Conservation (phyloP, 1,140 invertebrate species). For the Streblospio benedicti region DNA sequence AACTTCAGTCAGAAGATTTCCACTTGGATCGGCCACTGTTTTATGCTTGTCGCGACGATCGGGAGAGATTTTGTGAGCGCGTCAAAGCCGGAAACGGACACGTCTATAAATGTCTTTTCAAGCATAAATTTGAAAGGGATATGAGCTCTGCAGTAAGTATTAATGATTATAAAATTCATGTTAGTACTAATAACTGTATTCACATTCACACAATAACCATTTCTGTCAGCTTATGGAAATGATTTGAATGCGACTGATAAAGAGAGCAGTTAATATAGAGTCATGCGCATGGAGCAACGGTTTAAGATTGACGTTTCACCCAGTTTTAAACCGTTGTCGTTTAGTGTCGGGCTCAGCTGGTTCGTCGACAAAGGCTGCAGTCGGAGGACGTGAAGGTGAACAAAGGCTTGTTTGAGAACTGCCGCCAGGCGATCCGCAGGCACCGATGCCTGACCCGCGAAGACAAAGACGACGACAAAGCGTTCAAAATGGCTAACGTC, state of each 20-base stretch:
- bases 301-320: too few relatives aligned
- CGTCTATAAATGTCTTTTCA: constrained; percentile 79
- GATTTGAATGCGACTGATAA: too few relatives aligned
- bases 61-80: constrained; percentile 55
- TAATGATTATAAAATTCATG: background rate
- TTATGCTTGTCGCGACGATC: constrained; percentile 78
- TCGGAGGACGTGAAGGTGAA: constrained; percentile 84
- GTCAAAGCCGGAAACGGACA: constrained; percentile 56
- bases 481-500: constrained; percentile 78
- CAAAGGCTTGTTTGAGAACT: constrained; percentile 76
- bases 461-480: constrained; percentile 58
- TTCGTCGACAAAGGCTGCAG: constrained; percentile 75
- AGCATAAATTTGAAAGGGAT: constrained; percentile 67
- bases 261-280: too few relatives aligned
- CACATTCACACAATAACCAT: too few relatives aligned
- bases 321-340: too few relatives aligned
- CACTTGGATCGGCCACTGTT: constrained; percentile 79
- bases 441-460: constrained; percentile 52
- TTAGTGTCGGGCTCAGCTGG: constrained; percentile 78
- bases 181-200: too few relatives aligned
- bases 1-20: constrained; percentile 84
- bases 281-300: too few relatives aligned
- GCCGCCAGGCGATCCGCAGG: constrained; percentile 78
- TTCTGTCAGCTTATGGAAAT: too few relatives aligned
- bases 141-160: constrained; percentile 51